These are phyloP conservation scores for Drosophila aff. DNA, from an alignment of 1,140 invertebrate genomes.

Conservation along the genomic window DNA sequence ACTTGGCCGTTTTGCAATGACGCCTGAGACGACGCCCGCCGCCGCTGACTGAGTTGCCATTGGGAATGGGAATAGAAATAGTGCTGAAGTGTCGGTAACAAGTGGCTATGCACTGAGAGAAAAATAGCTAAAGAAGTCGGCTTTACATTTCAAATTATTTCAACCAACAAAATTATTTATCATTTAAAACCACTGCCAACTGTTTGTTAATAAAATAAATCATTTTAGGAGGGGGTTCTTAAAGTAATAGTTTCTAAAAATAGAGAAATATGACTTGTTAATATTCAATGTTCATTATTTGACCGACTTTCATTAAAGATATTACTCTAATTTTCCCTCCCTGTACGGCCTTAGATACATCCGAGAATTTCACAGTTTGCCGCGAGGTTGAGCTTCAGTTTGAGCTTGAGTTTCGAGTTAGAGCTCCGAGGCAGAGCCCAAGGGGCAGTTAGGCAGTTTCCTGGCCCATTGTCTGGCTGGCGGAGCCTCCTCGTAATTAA, in stretches of 20 bases:
- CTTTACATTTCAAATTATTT: not conserved
- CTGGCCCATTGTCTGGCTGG: conserved; percentile 58
- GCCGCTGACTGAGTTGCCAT: conserved; percentile 38
- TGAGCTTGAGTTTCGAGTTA: conserved; percentile 10
- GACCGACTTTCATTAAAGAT: not conserved
- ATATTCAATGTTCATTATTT: not conserved
- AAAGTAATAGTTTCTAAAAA: too few relatives aligned
- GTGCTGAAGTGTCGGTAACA: conserved; percentile 41
- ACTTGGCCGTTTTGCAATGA: conserved; percentile 65
- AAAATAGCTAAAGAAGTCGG: not conserved
- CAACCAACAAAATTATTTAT: not conserved
- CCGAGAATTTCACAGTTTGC: conserved; percentile 21
- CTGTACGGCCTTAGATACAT: conserved; percentile 9
- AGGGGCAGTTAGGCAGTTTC: conserved; percentile 38
- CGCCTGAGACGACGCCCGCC: conserved; percentile 26
- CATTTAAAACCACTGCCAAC: not conserved
- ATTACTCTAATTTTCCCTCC: not conserved
- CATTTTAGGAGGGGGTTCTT: not conserved
- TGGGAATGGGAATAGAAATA: conserved; percentile 36
- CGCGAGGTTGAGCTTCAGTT: conserved; percentile 15
- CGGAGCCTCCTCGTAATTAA: conserved; percentile 63
- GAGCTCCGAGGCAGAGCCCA: conserved; percentile 5
- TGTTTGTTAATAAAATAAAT: not conserved
- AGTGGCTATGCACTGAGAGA: conserved; percentile 61
- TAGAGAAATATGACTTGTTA: too few relatives aligned